Evolutionary conservation across 2,888 invertebrate species (phyloP).

Genomic region (Myopa testacea): DNA sequence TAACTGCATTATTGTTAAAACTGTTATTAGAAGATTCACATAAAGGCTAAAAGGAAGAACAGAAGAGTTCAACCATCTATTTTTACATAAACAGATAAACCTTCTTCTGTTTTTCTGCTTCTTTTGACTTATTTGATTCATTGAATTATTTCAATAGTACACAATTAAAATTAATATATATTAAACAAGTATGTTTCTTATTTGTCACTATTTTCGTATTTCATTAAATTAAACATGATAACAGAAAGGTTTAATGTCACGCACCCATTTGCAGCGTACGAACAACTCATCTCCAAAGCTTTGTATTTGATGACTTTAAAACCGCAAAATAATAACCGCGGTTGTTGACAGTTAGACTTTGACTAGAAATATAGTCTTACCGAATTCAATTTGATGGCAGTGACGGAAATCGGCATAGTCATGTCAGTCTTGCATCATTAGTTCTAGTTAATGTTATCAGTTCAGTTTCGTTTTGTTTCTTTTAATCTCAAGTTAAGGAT

Average conservation of each 20-base stretch:
- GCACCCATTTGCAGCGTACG: conserved; percentile 56
- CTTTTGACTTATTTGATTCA: too few species aligned
- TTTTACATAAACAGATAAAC: too few species aligned
- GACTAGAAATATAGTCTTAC: conserved; percentile 26
- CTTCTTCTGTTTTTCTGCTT: too few species aligned
- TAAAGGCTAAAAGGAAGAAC: too few species aligned
- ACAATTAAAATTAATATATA: too few species aligned
- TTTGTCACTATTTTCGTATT: too few species aligned
- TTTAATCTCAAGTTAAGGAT: not conserved
- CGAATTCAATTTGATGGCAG: not conserved
- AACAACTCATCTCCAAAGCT: conserved; percentile 57
- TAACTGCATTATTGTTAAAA: too few species aligned
- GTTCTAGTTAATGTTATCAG: conserved; percentile 46
- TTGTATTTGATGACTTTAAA: not conserved
- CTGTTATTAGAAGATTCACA: too few species aligned
- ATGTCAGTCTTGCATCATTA: conserved; percentile 49
- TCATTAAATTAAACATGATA: not conserved
- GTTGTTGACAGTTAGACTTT: not conserved
- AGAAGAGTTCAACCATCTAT: too few species aligned
- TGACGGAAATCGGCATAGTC: conserved; percentile 27
- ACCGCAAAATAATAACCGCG: not conserved
- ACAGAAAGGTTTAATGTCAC: not conserved
- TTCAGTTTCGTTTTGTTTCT: conserved; percentile 30
- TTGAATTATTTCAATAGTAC: too few species aligned
- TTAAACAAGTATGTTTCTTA: too few species aligned